Percentiles rank a stretch among this genome's conserved stretches.
These are phyloP conservation scores for Coleophora deauratella DNA, from an alignment of 2,888 invertebrate species.

Conservation along the genomic window DNA sequence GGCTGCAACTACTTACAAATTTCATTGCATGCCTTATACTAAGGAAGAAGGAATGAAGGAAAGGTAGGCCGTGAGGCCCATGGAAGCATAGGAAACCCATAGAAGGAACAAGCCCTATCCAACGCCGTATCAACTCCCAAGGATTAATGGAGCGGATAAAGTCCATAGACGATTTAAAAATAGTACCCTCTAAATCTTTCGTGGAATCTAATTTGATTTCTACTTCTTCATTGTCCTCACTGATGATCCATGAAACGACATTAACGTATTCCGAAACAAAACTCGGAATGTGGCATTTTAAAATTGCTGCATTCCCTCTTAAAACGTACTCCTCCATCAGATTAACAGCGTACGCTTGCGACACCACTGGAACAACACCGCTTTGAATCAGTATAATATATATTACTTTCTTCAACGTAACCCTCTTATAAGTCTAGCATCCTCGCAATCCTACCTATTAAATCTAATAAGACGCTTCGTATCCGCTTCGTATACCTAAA, in stretches of 20 bases:
- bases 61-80: constrained; percentile 76
- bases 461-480: no score
- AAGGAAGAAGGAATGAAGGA: constrained; percentile 72
- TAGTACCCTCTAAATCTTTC: constrained; percentile 48
- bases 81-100: constrained; percentile 61
- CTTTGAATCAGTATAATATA: constrained; percentile 15
- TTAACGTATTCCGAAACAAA: constrained; percentile 93
- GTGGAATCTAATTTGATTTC: constrained; percentile 61
- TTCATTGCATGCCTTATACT: constrained; percentile 57
- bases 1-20: constrained; percentile 64
- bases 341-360: constrained; percentile 91
- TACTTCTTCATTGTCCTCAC: constrained; percentile 74
- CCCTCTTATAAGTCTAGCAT: no score
- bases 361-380: constrained; percentile 84
- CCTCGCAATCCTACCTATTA: no score
- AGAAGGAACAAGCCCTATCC: constrained; percentile 41
- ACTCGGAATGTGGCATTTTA: constrained; percentile 95
- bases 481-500: no score
- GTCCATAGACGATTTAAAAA: not conserved
- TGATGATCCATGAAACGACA: constrained; percentile 90
- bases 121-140: constrained; percentile 11
- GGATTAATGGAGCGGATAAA: constrained; percentile 1
- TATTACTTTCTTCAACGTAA: no score
- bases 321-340: constrained; percentile 95
- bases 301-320: constrained; percentile 90